Conservation (phyloP, 2,888 invertebrate genomes). For the Reticulitermes lucifugus region DNA sequence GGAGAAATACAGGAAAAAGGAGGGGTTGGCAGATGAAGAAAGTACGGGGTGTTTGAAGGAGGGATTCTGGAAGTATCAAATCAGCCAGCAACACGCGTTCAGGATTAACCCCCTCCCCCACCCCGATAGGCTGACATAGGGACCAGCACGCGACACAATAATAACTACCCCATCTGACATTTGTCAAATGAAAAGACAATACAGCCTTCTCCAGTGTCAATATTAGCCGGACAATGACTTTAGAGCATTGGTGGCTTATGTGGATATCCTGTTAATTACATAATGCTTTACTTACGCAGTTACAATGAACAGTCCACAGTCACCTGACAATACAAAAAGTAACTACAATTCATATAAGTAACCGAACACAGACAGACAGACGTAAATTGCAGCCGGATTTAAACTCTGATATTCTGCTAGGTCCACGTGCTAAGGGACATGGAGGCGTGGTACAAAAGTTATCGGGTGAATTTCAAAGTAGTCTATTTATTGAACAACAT, state of each 20-base stretch:
- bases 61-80: constrained; percentile 34
- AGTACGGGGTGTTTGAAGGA: not conserved
- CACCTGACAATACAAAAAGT: no score
- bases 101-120: constrained; percentile 1
- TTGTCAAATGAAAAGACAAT: constrained; percentile 52
- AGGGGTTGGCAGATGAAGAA: constrained; percentile 16
- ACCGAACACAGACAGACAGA: no score
- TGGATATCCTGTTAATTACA: not conserved
- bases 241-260: constrained; percentile 6
- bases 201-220: constrained; percentile 4
- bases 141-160: constrained; percentile 16
- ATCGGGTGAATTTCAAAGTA: no score
- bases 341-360: no score
- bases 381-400: no score
- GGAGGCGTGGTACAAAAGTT: no score
- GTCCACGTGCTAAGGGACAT: no score
- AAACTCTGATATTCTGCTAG: no score
- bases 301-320: no score
- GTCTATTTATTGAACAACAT: no score
- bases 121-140: not conserved
- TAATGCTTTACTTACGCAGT: not conserved
- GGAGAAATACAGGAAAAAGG: constrained; percentile 34
- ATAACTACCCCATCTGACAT: constrained; percentile 43
- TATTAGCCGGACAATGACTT: not conserved
- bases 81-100: constrained; percentile 49